A percentile compares a stretch with the other conserved stretches of the same genome.
Evolutionary conservation across 2,113 vertebrate genomes (phyloP).

Genomic region (Perccottus glenii): DNA sequence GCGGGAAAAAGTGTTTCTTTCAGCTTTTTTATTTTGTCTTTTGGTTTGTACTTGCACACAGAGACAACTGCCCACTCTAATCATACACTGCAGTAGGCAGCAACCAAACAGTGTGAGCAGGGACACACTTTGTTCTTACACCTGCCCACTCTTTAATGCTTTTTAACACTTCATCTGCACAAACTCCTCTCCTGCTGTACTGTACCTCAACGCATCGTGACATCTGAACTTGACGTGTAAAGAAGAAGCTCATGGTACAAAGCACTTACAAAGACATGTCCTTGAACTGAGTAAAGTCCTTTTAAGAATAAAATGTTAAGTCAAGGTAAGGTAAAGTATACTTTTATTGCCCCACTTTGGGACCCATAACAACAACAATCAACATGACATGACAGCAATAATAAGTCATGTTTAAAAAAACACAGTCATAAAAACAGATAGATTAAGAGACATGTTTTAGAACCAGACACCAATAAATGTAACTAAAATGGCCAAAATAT

Average conservation of each 20-base stretch:
- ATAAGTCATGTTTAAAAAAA: too few relatives aligned
- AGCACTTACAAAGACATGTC: background rate
- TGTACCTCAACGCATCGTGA: slow-evolving; percentile 5
- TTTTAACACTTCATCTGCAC: slow-evolving; percentile 20
- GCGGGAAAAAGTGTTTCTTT: slow-evolving; percentile 4
- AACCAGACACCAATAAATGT: too few relatives aligned
- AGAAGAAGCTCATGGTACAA: slow-evolving; percentile 3
- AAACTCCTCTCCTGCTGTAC: slow-evolving; percentile 10
- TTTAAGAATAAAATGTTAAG: background rate
- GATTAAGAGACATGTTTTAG: too few relatives aligned
- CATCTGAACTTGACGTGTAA: slow-evolving; percentile 29
- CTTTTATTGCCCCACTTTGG: too few relatives aligned
- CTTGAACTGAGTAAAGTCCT: background rate
- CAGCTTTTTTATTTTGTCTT: slow-evolving; percentile 8
- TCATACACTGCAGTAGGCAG: background rate
- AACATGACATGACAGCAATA: too few relatives aligned
- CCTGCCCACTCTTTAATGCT: slow-evolving; percentile 19
- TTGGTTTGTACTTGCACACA: background rate
- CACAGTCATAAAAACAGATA: too few relatives aligned
- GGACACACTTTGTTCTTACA: slow-evolving; percentile 2
- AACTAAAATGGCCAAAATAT: too few relatives aligned
- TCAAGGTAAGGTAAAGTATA: too few relatives aligned
- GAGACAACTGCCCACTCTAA: slow-evolving; percentile 20
- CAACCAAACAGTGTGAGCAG: slow-evolving; percentile 5
- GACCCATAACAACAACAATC: too few relatives aligned